These are phyloP conservation scores for Tetrao urogallus DNA, from an alignment of 2,113 vertebrate species.

Conservation along the genomic window DNA sequence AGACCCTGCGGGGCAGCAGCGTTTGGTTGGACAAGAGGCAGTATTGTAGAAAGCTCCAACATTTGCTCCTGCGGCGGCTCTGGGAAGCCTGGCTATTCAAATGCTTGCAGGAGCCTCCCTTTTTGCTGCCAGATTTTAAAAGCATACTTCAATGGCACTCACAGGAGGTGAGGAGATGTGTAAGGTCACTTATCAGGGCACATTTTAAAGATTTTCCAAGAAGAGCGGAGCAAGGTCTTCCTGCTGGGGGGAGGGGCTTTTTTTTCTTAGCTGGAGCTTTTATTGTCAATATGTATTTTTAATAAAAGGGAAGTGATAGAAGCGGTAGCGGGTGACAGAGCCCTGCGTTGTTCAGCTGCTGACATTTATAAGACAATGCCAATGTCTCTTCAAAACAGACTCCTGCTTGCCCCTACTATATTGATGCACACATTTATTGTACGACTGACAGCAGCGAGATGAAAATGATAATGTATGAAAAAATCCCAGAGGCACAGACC, in stretches of 20 bases:
- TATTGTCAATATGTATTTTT: conserved; percentile 59
- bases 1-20: background rate
- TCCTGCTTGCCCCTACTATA: conserved; percentile 48
- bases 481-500: conserved; percentile 67
- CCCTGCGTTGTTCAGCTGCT: conserved; percentile 21
- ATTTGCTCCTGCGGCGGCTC: background rate
- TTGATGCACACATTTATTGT: conserved; percentile 64
- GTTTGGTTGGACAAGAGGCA: background rate
- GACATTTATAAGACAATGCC: conserved; percentile 55
- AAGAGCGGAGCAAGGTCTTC: conserved; percentile 23
- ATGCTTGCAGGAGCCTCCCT: background rate
- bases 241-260: background rate
- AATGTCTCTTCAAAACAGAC: conserved; percentile 60
- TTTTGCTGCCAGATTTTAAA: conserved; percentile 31
- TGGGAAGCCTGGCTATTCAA: background rate
- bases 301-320: conserved; percentile 46
- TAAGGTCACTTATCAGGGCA: conserved; percentile 39
- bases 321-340: background rate
- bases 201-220: conserved; percentile 58
- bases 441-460: conserved; percentile 61
- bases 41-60: background rate
- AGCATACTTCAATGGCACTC: background rate
- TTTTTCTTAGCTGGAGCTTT: background rate
- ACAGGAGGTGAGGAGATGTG: conserved; percentile 38
- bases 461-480: conserved; percentile 73